Conservation (phyloP, 2,797 vertebrate species). For the Anabas testudineus region DNA sequence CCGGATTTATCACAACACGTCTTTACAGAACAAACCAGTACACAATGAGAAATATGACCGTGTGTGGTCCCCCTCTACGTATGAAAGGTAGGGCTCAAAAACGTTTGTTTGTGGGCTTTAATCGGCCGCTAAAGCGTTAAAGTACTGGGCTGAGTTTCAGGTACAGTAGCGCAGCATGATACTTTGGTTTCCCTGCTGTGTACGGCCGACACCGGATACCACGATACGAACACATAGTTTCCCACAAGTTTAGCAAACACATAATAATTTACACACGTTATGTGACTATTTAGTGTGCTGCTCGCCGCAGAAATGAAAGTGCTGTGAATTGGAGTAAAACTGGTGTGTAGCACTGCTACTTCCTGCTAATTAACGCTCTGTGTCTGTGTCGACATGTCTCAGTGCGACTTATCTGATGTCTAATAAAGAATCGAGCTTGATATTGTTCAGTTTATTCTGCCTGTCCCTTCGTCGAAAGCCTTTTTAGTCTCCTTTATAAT, state of each 20-base stretch:
- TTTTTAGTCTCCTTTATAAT: too few relatives aligned
- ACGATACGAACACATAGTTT: fast-evolving
- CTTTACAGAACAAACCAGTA: slow-evolving; percentile 86
- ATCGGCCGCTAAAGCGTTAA: not conserved
- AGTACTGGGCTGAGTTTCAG: too few relatives aligned
- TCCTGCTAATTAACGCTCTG: not conserved
- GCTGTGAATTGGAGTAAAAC: not conserved
- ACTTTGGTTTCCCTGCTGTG: not conserved
- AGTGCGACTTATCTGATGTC: too few relatives aligned
- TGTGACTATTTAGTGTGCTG: fast-evolving
- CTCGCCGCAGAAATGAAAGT: too few relatives aligned
- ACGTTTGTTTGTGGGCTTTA: not conserved
- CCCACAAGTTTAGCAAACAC: fast-evolving
- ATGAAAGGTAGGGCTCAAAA: slow-evolving; percentile 81
- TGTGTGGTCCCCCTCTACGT: slow-evolving; percentile 77
- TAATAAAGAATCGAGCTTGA: too few relatives aligned
- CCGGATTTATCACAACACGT: slow-evolving; percentile 87
- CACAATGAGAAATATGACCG: slow-evolving; percentile 76
- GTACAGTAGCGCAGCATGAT: too few relatives aligned
- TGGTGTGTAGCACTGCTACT: not conserved
- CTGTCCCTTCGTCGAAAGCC: too few relatives aligned
- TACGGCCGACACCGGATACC: not conserved
- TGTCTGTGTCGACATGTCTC: too few relatives aligned
- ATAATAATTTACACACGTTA: fast-evolving
- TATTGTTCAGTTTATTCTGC: too few relatives aligned